Evolutionary conservation across 1,140 invertebrate genomes (phyloP).

Genomic region (Euura saliciscinereae): DNA sequence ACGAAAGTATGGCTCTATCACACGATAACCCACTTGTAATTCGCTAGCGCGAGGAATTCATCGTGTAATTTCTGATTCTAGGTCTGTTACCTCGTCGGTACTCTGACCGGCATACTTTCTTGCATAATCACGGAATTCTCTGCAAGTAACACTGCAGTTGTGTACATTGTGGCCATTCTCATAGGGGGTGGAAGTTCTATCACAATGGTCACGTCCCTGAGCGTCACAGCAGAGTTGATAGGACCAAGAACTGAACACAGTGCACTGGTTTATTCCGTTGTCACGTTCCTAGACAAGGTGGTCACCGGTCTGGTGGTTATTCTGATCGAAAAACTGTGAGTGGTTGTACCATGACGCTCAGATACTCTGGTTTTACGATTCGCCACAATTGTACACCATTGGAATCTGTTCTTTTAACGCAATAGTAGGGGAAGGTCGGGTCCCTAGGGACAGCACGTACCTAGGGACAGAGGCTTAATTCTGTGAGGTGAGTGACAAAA

Average conservation of each 20-base stretch:
- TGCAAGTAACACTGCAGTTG: slow-evolving; percentile 32
- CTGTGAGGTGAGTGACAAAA: too few species aligned
- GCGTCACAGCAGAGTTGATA: slow-evolving; percentile 90
- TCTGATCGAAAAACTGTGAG: slow-evolving; percentile 81
- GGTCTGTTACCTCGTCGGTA: slow-evolving; percentile 51
- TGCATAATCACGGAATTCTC: slow-evolving; percentile 46
- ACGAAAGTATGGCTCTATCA: slow-evolving; percentile 60
- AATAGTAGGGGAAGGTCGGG: too few species aligned
- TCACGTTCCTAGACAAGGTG: slow-evolving; percentile 94
- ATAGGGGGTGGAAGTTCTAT: slow-evolving; percentile 83
- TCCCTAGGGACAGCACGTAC: too few species aligned
- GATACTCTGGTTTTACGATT: too few species aligned
- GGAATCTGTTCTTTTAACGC: slow-evolving; percentile 17
- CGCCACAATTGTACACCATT: background rate
- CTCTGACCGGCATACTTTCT: slow-evolving; percentile 47
- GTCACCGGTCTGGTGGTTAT: slow-evolving; percentile 87
- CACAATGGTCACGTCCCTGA: slow-evolving; percentile 88
- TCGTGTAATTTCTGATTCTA: slow-evolving; percentile 25
- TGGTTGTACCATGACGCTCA: too few species aligned
- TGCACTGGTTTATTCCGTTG: slow-evolving; percentile 91
- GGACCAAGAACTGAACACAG: slow-evolving; percentile 86
- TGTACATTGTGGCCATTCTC: slow-evolving; percentile 52
- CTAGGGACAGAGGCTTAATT: too few species aligned
- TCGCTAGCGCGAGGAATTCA: background rate
- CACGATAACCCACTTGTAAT: slow-evolving; percentile 10